phyloP scores from a whole-genome alignment of 2,113 vertebrate species.

The Prionailurus bengalensis region DNA sequence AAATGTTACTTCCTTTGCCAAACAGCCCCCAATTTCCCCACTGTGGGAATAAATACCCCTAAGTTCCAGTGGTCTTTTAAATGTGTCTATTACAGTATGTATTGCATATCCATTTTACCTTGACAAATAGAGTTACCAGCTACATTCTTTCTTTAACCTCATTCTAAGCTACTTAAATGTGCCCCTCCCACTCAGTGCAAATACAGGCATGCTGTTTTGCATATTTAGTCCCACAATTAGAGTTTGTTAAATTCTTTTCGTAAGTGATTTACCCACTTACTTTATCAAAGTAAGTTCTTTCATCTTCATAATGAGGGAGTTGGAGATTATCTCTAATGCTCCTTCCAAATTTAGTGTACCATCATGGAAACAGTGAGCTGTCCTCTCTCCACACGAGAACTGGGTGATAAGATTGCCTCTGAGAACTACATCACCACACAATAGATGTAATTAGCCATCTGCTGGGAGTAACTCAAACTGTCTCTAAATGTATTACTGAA shows the following conservation, averaged over 20 bases:
- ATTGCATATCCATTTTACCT: neutral
- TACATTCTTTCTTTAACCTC: neutral
- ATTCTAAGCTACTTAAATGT: neutral
- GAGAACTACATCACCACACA: conserved; percentile 80
- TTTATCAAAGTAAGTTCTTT: conserved; percentile 63
- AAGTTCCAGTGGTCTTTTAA: neutral
- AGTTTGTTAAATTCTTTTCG: conserved; percentile 54
- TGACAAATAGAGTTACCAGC: neutral
- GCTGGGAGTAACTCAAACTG: conserved; percentile 80
- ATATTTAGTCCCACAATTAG: neutral
- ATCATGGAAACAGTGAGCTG: conserved; percentile 72
- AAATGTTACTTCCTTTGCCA: neutral
- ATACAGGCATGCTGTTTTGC: neutral
- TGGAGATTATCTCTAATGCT: conserved; percentile 61
- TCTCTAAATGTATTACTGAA: conserved; percentile 75
- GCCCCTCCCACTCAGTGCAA: neutral
- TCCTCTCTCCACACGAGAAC: conserved; percentile 68
- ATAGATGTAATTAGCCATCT: conserved; percentile 85
- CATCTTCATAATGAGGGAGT: conserved; percentile 49
- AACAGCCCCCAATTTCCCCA: neutral
- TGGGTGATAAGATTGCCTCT: conserved; percentile 78
- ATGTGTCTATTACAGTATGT: neutral
- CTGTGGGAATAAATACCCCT: neutral
- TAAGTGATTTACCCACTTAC: conserved; percentile 62
- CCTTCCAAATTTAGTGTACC: conserved; percentile 78